These are phyloP conservation scores for Urophycis tenuis DNA, from an alignment of 2,797 vertebrate species.

Conservation along the genomic window DNA sequence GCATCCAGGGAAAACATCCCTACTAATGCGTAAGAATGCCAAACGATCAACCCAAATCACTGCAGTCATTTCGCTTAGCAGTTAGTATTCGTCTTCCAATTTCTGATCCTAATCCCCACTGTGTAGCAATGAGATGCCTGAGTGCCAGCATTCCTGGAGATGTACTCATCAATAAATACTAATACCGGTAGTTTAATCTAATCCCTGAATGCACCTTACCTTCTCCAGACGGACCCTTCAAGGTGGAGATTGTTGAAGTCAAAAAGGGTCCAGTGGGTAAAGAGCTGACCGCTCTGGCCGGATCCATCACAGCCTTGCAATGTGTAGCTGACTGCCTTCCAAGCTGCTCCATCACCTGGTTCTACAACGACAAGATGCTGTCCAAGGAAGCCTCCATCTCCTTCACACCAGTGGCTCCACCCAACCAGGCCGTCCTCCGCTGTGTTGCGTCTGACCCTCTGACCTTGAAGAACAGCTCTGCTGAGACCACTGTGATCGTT, in stretches of 20 bases:
- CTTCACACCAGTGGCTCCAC: conserved; percentile 23
- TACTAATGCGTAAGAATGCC: too few species aligned
- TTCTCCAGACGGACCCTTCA: background rate
- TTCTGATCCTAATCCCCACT: too few species aligned
- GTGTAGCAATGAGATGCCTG: background rate
- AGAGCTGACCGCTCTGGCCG: background rate
- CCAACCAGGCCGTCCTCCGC: conserved; percentile 12
- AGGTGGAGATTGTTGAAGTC: background rate
- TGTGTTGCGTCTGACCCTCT: conserved; percentile 17
- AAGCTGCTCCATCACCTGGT: conserved; percentile 33
- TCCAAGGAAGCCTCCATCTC: conserved; percentile 13
- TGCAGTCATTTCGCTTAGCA: too few species aligned
- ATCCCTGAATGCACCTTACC: too few species aligned
- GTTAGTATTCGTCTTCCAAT: too few species aligned
- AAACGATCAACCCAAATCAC: background rate
- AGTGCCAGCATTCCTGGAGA: background rate
- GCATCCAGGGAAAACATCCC: too few species aligned
- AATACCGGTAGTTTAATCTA: too few species aligned
- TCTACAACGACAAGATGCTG: conserved; percentile 7
- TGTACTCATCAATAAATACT: too few species aligned
- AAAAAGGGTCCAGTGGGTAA: background rate
- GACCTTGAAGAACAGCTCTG: conserved; percentile 1
- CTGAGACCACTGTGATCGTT: background rate
- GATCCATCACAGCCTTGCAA: background rate
- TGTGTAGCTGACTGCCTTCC: conserved; percentile 35